Evolutionary conservation across 1,140 invertebrate genomes (phyloP), one percentile per base, ranked within the genome.

Genomic region (Calliphora vicina): DNA sequence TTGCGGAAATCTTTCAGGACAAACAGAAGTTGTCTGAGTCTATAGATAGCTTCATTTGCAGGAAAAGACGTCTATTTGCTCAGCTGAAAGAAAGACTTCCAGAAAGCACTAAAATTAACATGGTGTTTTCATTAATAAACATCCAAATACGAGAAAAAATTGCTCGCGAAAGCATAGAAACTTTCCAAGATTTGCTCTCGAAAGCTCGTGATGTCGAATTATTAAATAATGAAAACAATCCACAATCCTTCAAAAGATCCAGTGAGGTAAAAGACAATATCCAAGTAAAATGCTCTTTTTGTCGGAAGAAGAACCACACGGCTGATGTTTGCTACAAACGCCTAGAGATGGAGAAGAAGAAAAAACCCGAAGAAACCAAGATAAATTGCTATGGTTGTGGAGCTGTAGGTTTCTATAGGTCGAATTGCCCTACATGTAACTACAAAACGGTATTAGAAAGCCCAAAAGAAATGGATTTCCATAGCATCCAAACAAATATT

Each of bases 261-360:
- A 23, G 20, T 6, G 57, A 61, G 20, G 10, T 13, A 3, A 25
- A 27, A 45, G 67, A 43, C 73, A 82, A 82, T 17, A n/a, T 27
- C 9, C 8, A 23, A 6, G 17, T 43, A 57, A 72, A 42, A 12
- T 82, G 82, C 35, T 25, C 20, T 29, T 82, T 73, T 42, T 82
- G 82, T n/a, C 42, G 82, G 42, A 82, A 82, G 20, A 82, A 78
- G 26, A 82, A 82, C 20, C 82, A 82, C 35, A n/a, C 82, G 4
- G 25, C 42, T 17, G 27, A 83, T 23, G 61, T 80, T 42, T 80
- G 82, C 25, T 83, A 43, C 15, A 80, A 80, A 72, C 57, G 76
- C 17, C 78, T 71, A 8, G 82, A 82, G 72, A n/a, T 35, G n/a
- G 82, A 82, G 15, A 67, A 67, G 20, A 76, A 61, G 50, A 43